Evolutionary conservation across 2,888 invertebrate genomes (phyloP).

Genomic region (Anthrax anthrax): DNA sequence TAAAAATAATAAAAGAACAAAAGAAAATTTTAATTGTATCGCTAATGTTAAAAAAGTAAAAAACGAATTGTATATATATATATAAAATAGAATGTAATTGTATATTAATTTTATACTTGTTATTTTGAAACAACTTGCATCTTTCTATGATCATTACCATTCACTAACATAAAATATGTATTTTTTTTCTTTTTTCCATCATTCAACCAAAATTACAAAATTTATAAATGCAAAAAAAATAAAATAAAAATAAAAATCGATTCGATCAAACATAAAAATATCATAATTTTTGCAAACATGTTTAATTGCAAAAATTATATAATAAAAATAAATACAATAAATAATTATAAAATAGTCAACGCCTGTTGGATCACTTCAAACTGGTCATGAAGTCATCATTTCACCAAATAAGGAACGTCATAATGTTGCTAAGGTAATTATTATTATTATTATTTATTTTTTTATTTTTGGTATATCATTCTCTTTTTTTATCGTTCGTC

Average conservation of each 20-base stretch:
- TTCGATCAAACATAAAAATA: neutral
- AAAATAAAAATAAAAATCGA: neutral
- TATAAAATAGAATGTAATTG: neutral
- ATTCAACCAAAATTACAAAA: neutral
- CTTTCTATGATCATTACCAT: neutral
- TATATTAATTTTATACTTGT: neutral
- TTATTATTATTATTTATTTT: neutral
- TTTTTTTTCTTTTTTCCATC: neutral
- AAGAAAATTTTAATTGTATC: too few relatives aligned
- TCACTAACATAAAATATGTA: neutral
- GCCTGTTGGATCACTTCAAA: conserved; percentile 82
- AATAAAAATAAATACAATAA: conserved; percentile 7
- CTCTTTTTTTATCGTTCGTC: too few relatives aligned
- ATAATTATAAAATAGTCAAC: conserved; percentile 56
- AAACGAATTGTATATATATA: too few relatives aligned
- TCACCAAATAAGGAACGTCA: conserved; percentile 82
- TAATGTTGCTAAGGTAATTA: conserved; percentile 60
- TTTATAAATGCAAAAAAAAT: neutral
- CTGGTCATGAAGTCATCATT: conserved; percentile 79
- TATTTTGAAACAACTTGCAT: neutral
- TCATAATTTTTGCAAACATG: too few relatives aligned
- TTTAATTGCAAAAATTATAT: too few relatives aligned
- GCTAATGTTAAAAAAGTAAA: too few relatives aligned
- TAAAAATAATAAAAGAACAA: too few relatives aligned
- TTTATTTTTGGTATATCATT: neutral